A percentile compares a stretch with the other conserved stretches of the same genome.
These are phyloP conservation scores for Aurelia aurita complex sp. Pacific DNA, from an alignment of 30 jellyfish, hydroid and myxozoan species.

Conservation along the genomic window DNA sequence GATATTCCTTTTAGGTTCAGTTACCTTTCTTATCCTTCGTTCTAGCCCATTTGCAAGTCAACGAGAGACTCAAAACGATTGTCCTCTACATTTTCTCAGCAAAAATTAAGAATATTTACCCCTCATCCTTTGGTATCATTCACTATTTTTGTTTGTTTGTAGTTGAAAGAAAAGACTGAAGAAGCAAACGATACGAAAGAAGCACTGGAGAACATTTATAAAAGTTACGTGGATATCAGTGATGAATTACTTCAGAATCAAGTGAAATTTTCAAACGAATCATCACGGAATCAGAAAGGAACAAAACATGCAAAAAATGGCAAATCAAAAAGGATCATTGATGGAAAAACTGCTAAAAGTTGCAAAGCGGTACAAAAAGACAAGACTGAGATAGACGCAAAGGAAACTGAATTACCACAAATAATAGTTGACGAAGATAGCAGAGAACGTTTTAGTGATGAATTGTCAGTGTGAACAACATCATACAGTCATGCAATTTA, in stretches of 20 bases:
- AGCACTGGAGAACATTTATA: slow-evolving; percentile 46
- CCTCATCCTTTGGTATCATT: too few species aligned
- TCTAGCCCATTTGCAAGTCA: too few species aligned
- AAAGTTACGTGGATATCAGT: background rate
- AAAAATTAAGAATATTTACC: too few species aligned
- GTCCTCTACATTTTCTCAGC: too few species aligned
- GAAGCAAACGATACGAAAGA: slow-evolving; percentile 47
- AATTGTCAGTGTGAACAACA: slow-evolving; percentile 34
- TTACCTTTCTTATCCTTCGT: too few species aligned
- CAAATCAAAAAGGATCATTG: slow-evolving; percentile 24
- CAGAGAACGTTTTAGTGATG: slow-evolving; percentile 47
- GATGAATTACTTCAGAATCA: background rate
- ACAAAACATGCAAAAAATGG: background rate
- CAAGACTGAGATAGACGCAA: slow-evolving; percentile 3
- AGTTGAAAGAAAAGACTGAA: slow-evolving; percentile 40
- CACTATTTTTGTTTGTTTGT: background rate
- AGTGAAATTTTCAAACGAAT: background rate
- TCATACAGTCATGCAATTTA: too few species aligned
- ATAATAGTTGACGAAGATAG: background rate
- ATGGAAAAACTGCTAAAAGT: slow-evolving; percentile 14
- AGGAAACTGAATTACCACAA: background rate
- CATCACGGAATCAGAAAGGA: background rate
- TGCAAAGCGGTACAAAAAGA: slow-evolving; percentile 19
- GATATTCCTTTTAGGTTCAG: too few species aligned
- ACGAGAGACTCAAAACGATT: too few species aligned